These are phyloP conservation scores for Cassiopea andromeda DNA, from an alignment of 30 jellyfish, hydroid and myxozoan genomes.

Conservation along the genomic window DNA sequence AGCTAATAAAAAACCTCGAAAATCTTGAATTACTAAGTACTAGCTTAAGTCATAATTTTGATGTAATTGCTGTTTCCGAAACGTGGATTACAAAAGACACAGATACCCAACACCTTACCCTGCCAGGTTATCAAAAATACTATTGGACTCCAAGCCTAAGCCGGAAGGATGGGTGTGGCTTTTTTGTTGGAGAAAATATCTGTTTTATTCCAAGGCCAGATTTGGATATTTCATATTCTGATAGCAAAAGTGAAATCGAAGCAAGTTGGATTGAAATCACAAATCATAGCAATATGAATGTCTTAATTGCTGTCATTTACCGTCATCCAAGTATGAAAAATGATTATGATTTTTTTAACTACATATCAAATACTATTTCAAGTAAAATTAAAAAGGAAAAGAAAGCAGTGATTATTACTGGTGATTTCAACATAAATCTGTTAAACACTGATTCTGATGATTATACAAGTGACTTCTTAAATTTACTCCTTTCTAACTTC, in stretches of 20 bases:
- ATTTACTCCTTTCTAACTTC: slow-evolving; percentile 26
- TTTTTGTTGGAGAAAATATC: slow-evolving; percentile 48
- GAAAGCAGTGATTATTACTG: slow-evolving; percentile 46
- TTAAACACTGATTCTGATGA: slow-evolving; percentile 41
- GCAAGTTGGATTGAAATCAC: slow-evolving; percentile 42
- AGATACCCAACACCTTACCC: slow-evolving; percentile 31
- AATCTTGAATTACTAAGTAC: slow-evolving; percentile 32
- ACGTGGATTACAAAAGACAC: slow-evolving; percentile 41
- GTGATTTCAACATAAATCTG: slow-evolving; percentile 50
- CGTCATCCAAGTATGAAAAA: slow-evolving; percentile 55
- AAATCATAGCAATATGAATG: slow-evolving; percentile 12
- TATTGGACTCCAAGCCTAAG: slow-evolving; percentile 41
- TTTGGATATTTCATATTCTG: slow-evolving; percentile 35
- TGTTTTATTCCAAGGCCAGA: slow-evolving; percentile 38
- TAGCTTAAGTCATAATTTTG: slow-evolving; percentile 45
- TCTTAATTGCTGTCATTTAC: slow-evolving; percentile 44
- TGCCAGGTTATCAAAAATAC: slow-evolving; percentile 61
- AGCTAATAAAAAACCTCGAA: slow-evolving; percentile 33
- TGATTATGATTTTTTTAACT: slow-evolving; percentile 28
- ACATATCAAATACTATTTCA: slow-evolving; percentile 33
- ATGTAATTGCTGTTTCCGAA: slow-evolving; percentile 57
- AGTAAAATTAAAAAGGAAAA: slow-evolving; percentile 35
- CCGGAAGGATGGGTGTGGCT: slow-evolving; percentile 60
- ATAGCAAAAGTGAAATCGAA: slow-evolving; percentile 30
- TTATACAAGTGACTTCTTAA: slow-evolving; percentile 22